Base-by-base conservation (phyloP, 1,140 invertebrate species). In the Trichonephila clavipes region DNA sequence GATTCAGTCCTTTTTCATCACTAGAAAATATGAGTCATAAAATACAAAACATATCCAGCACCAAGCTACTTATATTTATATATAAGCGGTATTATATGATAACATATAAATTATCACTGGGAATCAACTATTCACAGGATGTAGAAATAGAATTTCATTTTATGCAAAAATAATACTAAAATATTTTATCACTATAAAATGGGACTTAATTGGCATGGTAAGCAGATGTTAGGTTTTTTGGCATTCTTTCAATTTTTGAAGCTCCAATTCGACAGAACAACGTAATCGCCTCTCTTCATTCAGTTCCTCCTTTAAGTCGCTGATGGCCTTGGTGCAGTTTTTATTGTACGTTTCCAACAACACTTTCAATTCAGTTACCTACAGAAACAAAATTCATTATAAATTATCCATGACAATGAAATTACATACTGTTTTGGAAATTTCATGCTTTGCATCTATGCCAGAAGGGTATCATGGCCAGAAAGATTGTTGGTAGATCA, bases 141-240 rank as follows among this genome's bases (percentile, higher is more conserved):
- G 88, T 83, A 83, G 61, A 83, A 91, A 86, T 92, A 61, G 40
- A n/a, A 51, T 92, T 69, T 72, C n/a, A 72, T 82, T 62, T 93
- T 93, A 93, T 93, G 92, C 86, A 93, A 93, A 93, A 93, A 93
- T 93, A 93, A 93, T 88, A 87, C 91, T 92, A 92, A 87, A 93
- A 93, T 93, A 93, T 93, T 61, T 93, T 58, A 93, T 88, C 72
- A 93, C 85, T 93, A 93, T 93, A 88, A 88, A 88, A 87, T 64
- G 92, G 64, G 72, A 93, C 85, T 88, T 69, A 88, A 93, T 93
- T 93, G 86, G 85, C 86, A 88, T 77, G 72, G 44, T 81, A 92
- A 92, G 64, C 62, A 51, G 51, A 58, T 93, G 72, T 61, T 88
- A 93, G 85, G 86, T 93, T 7, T 40, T 93, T 88, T 81, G 92